Evolutionary conservation across 37 sponge, comb jelly and placozoan species (phyloP), one percentile per base, ranked within the genome.

Genomic region (Amphimedon queenslandica): DNA sequence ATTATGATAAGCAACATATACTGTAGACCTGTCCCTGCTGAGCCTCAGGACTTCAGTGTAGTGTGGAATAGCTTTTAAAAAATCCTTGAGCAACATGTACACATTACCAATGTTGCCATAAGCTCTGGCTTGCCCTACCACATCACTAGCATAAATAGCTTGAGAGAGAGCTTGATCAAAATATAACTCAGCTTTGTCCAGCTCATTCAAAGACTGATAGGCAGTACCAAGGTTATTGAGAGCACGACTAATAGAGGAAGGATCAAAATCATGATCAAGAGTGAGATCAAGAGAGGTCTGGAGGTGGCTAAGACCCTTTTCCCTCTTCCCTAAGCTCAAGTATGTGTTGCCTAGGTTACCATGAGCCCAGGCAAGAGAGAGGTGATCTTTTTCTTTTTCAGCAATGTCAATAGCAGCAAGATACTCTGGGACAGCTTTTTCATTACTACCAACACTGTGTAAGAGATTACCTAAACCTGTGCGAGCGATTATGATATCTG

Each of bases 21-120:
- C 13, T 1, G 86, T 76, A 24, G 67, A 39, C 31, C 53, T 41
- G 38, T 90, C 90, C 39, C 37, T 67, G 42, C 68, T 74, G 34
- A 89, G 90, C 0, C 58, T 47, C 0, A 89, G 41, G 24, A 82
- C 79, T 64, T 84, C 90, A 29, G 73, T 68, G 57, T 81, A 90
- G 35, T 75, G 78, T 0, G 60, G 81, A 38, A 84, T 53, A 23
- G 90, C 85, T 69, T 63, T 55, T 32, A 67, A 58, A 40, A 60
- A 65, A 5, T 81, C 40, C 34, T 81, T 84, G 23, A 65, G 35
- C 36, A 80, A 20, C 73, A 83, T 80, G 56, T 69, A 67, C 40
- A 90, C 64, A 40, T 90, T 90, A 4, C 90, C 90, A 30, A 90
- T 76, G 74, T 90, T 90, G 20, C 90, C 90, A 70, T 72, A 77